Base-by-base conservation (phyloP, 92 coral and sea anemone genomes). In the Isaurus tuberculatus region DNA sequence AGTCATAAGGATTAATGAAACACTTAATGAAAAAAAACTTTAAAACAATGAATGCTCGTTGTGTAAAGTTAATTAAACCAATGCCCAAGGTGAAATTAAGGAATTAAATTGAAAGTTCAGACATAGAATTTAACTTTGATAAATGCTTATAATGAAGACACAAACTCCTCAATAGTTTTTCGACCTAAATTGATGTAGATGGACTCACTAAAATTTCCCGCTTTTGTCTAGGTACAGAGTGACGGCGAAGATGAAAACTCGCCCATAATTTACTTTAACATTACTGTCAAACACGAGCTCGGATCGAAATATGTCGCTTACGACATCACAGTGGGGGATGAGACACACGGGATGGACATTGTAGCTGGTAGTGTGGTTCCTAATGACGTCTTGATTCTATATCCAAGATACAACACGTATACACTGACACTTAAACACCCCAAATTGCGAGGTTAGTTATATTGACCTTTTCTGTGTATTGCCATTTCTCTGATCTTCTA, bases 291-390 rank as follows among this genome's bases (percentile, higher is more conserved):
- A 75, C 98, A 94, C 75, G 85, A 77, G 6, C 85, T 75, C 15
- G 85, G 79, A 71, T 97, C 99, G 26, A 72, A 73, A 40, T 90
- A 89, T 61, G 97, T 94, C 25, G 99, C 99, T 1, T 87, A 89
- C 79, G 90, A 97, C 79, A 71, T 97, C 79, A 88, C 86, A 31
- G 85, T 94, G 42, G 61, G 79, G 23, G 99, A 97, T 80, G 33
- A 65, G n/a, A 88, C 94, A 0, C 85, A 88, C 33, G 98, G 91
- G 40, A 90, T 97, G 96, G 83, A 89, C 55, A 78, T 92, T 14
- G 72, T 79, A 29, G 91, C 95, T 17, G 75, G 89, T 16, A 89
- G 92, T 57, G 92, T 85, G 70, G 72, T 86, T 13, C 95, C 99
- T 15, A 72, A 44, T 71, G 90, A 75, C 8, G 88, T 84, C 37